Evolutionary conservation across 1,140 invertebrate species (phyloP), one percentile per base, ranked within the genome.

Genomic region (Drosophila mayri): DNA sequence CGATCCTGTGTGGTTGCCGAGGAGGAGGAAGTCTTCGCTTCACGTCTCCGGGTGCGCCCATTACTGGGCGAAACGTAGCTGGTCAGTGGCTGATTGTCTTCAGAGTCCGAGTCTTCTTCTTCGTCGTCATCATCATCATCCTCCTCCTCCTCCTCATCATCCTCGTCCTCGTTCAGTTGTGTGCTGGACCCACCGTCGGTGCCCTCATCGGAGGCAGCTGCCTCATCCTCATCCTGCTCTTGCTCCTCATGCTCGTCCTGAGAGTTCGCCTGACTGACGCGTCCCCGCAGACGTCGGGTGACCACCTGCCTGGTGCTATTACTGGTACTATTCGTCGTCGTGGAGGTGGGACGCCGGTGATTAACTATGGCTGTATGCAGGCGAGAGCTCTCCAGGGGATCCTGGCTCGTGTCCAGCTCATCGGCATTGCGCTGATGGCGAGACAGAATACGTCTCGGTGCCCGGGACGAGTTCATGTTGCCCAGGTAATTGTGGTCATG

Each of bases 71-170:
- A 66, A 7, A 91, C 90, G 68, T 91, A 91, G 58, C 73, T 91
- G 22, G 92, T 90, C n/a, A 94, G 83, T 32, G 94, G 94, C 61
- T 93, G 93, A 91, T 94, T 93, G 72, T 94, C 94, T 64, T 94
- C 94, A 11, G 93, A 93, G 63, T 93, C 93, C 62, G 93, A 92
- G 25, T 77, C 82, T n/a, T 83, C 84, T 40, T 68, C 59, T 0
- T 67, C 67, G 1, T 66, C 76, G 11, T 67, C 67, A 1, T 66
- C 76, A 11, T 74, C 52, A n/a, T 81, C 75, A 28, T 65, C 20
- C 22, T 58, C n/a, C 0, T 28, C 50, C 7, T 81, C 75, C 11
- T 65, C 18, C 25, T 57, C n/a, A n/a, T n/a, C n/a, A 5, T 50
- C 50, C n/a, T 81, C 75, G 35, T 65, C 20, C 28, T 57, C n/a